These are phyloP conservation scores for Eumaeus atala DNA, from an alignment of 1,140 invertebrate genomes.

Conservation along the genomic window DNA sequence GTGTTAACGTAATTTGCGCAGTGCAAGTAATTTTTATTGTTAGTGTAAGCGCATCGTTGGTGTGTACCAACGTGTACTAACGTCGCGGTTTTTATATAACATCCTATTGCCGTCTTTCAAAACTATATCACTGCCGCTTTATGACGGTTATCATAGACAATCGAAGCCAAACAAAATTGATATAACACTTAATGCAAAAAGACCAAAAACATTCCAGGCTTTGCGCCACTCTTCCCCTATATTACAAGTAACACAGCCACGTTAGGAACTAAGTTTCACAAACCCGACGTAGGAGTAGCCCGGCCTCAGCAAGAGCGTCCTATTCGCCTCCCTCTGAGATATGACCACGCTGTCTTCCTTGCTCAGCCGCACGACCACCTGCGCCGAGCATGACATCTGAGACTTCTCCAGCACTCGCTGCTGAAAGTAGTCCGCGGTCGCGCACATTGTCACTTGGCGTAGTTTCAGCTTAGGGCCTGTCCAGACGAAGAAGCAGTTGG, in stretches of 20 bases:
- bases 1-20: too few relatives aligned
- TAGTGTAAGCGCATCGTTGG: too few relatives aligned
- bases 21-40: too few relatives aligned
- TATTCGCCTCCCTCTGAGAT: conserved; percentile 52
- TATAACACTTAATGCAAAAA: too few relatives aligned
- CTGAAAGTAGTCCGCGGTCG: conserved; percentile 48
- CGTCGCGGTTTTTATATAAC: too few relatives aligned
- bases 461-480: conserved; percentile 32
- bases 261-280: conserved; percentile 60
- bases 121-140: too few relatives aligned
- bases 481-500: conserved; percentile 58
- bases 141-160: too few relatives aligned
- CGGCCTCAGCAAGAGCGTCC: conserved; percentile 47
- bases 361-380: conserved; percentile 43
- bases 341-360: conserved; percentile 49
- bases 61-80: too few relatives aligned
- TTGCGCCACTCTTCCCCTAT: too few relatives aligned
- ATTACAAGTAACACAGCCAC: conserved; percentile 29
- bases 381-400: conserved; percentile 56
- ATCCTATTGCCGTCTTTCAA: too few relatives aligned
- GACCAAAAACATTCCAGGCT: too few relatives aligned
- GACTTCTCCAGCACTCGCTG: conserved; percentile 36
- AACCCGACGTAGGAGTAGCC: conserved; percentile 60
- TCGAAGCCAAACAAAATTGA: too few relatives aligned
- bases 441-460: conserved; percentile 42